These are phyloP conservation scores for Phrynosoma platyrhinos DNA, from an alignment of 2,113 vertebrate species.

Conservation along the genomic window DNA sequence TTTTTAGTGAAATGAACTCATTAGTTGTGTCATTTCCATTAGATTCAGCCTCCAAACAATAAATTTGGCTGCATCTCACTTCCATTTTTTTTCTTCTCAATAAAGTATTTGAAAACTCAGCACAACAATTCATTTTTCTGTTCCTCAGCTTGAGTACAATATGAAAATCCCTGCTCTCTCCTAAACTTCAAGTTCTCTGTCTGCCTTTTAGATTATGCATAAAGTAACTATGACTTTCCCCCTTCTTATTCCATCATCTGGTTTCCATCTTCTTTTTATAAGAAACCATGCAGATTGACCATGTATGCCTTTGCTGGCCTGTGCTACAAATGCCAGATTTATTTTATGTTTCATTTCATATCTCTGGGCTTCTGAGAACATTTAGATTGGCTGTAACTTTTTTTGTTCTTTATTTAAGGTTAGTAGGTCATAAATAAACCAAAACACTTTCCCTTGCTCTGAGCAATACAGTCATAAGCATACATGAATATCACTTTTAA, in stretches of 20 bases:
- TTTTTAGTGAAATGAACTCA: neutral
- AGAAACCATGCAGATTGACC: slow-evolving; percentile 11
- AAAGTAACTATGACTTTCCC: slow-evolving; percentile 64
- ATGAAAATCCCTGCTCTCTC: slow-evolving; percentile 33
- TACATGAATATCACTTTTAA: slow-evolving; percentile 67
- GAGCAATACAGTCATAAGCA: slow-evolving; percentile 69
- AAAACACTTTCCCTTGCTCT: slow-evolving; percentile 75
- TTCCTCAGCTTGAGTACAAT: slow-evolving; percentile 34
- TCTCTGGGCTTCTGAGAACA: slow-evolving; percentile 58
- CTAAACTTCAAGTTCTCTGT: slow-evolving; percentile 32
- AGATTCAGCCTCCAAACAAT: slow-evolving; percentile 12
- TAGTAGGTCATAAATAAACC: slow-evolving; percentile 82
- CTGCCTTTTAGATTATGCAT: slow-evolving; percentile 46
- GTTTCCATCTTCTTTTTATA: slow-evolving; percentile 47
- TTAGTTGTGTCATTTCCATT: neutral
- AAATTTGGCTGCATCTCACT: neutral
- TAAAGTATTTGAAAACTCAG: slow-evolving; percentile 28
- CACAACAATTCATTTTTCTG: slow-evolving; percentile 19
- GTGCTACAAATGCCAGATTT: slow-evolving; percentile 63
- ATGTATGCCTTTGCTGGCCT: slow-evolving; percentile 41
- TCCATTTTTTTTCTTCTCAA: neutral
- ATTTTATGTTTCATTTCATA: slow-evolving; percentile 65
- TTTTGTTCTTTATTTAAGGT: slow-evolving; percentile 68
- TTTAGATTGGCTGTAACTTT: slow-evolving; percentile 53
- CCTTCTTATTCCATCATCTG: slow-evolving; percentile 52